Base-by-base conservation (phyloP, 1,140 invertebrate species). In the Cylas formicarius region DNA sequence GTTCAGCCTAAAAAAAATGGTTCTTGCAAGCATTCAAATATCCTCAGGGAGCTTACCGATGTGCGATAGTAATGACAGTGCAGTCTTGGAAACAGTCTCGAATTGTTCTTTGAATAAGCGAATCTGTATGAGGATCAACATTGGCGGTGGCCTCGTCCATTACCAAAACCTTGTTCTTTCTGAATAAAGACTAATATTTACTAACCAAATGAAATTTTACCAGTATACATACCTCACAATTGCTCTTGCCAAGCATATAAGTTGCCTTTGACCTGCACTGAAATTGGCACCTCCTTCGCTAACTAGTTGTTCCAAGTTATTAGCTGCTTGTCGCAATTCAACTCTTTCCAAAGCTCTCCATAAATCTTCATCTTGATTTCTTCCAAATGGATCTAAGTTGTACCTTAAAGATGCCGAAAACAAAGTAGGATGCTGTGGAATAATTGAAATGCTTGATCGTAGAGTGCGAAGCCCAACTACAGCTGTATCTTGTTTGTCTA, bases 311-410 rank as follows among this genome's bases (percentile, higher is more conserved):
- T 85, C 77, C 13, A 87, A 54, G 0, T 70, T 54, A 76, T 79
- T 16, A 75, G 77, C 37, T 10, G 27, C 52, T 20, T 69, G 49
- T 55, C 67, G 72, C 32, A 76, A 34, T 52, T 75, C 65, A 0
- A 74, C 78, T 71, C 78, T 70, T 42, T 76, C 77, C 5, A 90
- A 61, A 11, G 74, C 82, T 45, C 68, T 67, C 85, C 86, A 89
- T 44, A 35, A 65, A 13, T 70, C 59, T 3, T 71, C 58, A 54
- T 90, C 85, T 0, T 68, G 61, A 54, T 77, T 80, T 35, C 76
- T 71, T 17, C 76, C 70, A 57, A 89, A 89, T 1, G 90, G 89
- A 68, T 93, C 89, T 22, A 93, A 66, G 66, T 93, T 93, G 51
- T 82, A 83, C 13, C 51, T 44, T 29, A 53, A 29, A 10, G 29